Base-by-base conservation (phyloP, 1,140 invertebrate species). In the Pachypeltis micranthus region DNA sequence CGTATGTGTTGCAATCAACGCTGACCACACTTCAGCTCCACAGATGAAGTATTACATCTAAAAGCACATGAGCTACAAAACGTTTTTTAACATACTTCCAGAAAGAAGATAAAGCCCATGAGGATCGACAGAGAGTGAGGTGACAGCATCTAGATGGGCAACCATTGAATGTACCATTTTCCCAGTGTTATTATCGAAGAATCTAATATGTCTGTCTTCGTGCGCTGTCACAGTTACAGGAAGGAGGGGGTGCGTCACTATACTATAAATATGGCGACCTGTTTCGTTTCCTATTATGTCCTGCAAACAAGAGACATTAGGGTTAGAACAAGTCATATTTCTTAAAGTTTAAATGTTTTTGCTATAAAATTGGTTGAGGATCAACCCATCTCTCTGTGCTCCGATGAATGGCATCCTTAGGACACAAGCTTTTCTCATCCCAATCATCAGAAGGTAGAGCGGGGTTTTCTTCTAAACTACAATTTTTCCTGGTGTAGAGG, bases 71-170 rank as follows among this genome's bases (percentile, higher is more conserved):
- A n/a, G n/a, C n/a, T n/a, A n/a, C n/a, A n/a, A n/a, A n/a, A n/a
- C n/a, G n/a, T n/a, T n/a, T n/a, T n/a, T n/a, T n/a, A n/a, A 82
- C 85, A 79, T 77, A 88, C 87, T 90, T 81, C 96, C 96, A 73
- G 95, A 98, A 67, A 99, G 83, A 73, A 99, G 83, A 82, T 98
- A 99, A 67, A 98, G 81, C 51, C 96, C 96, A 80, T 97, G 94
- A 61, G 95, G 93, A 83, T 99, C 96, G 65, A 98, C 88, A 68
- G 96, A 95, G 70, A 99, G 80, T 76, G 92, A 93, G 66, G 96
- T 98, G 63, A 99, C 95, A 65, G 95, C 91, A 78, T 99, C 96
- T 71, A 98, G 82, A 80, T 99, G 97, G 64, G 96, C 96, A 65
- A 98, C 95, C 92, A 99, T 98, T 39, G 91, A 88, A 78, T 98